A percentile compares a stretch with the other conserved stretches of the same genome.
Evolutionary conservation across 2,888 invertebrate species (phyloP).

Genomic region (Labia minor): DNA sequence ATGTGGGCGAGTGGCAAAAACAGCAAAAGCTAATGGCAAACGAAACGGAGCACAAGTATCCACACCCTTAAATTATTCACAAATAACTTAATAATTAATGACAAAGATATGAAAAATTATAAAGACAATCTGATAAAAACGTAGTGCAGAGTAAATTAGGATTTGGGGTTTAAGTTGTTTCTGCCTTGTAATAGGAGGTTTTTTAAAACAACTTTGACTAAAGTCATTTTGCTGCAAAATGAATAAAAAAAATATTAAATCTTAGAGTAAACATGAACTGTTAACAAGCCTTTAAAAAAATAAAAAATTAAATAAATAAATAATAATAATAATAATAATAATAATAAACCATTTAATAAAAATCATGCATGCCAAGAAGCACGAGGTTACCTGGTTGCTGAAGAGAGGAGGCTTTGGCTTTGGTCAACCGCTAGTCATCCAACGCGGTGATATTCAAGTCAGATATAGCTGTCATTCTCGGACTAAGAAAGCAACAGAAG

Average conservation of each 20-base stretch:
- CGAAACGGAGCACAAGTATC: background rate
- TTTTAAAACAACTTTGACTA: slow-evolving; percentile 23
- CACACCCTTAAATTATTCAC: background rate
- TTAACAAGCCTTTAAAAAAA: slow-evolving; percentile 21
- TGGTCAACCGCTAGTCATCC: slow-evolving; percentile 27
- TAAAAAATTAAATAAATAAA: slow-evolving; percentile 16
- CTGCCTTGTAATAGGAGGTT: slow-evolving; percentile 23
- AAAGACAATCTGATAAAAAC: background rate
- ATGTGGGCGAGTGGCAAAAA: background rate
- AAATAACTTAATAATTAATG: background rate
- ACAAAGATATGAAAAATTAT: background rate
- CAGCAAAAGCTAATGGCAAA: background rate
- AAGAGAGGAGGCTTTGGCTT: slow-evolving; percentile 24
- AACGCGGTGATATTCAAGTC: slow-evolving; percentile 26
- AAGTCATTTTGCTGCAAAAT: slow-evolving; percentile 24
- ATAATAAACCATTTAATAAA: no score
- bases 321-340: no score
- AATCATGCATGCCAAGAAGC: slow-evolving; percentile 25
- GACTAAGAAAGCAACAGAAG: slow-evolving; percentile 25
- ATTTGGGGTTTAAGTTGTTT: background rate
- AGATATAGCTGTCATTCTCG: slow-evolving; percentile 25
- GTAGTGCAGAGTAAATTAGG: background rate
- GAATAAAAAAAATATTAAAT: slow-evolving; percentile 19
- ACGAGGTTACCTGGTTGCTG: slow-evolving; percentile 25
- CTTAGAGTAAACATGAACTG: slow-evolving; percentile 16